phyloP scores from a whole-genome alignment of 2,113 vertebrate species.

The Corythaeola cristata region DNA sequence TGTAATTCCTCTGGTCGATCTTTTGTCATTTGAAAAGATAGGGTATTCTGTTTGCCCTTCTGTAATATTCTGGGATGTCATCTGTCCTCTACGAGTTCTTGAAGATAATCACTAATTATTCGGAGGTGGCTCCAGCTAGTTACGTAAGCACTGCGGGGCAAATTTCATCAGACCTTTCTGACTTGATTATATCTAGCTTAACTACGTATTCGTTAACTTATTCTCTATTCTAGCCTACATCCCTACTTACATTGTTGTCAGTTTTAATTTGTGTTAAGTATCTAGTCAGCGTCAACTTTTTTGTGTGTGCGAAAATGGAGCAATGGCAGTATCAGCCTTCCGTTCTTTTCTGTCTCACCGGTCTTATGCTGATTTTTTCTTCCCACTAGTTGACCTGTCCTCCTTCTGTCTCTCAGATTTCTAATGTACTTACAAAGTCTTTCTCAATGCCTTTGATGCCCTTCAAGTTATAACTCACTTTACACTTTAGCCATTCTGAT shows the following conservation, averaged over 20 bases:
- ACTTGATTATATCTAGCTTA: slow-evolving; percentile 22
- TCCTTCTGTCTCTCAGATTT: background rate
- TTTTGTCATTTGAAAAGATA: background rate
- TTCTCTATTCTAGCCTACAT: background rate
- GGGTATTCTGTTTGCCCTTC: background rate
- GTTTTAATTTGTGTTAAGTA: slow-evolving; percentile 4
- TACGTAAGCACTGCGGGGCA: background rate
- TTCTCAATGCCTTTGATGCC: slow-evolving; percentile 21
- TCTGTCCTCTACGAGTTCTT: background rate
- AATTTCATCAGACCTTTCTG: slow-evolving; percentile 28
- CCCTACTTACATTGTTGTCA: slow-evolving; percentile 16
- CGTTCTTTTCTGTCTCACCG: background rate
- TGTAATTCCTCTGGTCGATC: background rate
- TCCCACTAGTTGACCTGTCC: background rate
- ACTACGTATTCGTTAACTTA: slow-evolving; percentile 21
- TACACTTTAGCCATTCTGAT: background rate
- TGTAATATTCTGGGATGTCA: background rate
- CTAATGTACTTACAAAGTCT: background rate
- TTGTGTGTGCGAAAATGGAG: background rate
- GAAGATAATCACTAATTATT: slow-evolving; percentile 13
- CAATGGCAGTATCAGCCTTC: background rate
- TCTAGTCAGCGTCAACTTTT: background rate
- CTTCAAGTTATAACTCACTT: background rate
- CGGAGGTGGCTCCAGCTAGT: background rate
- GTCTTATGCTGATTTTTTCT: background rate